Conservation (phyloP, 2,888 invertebrate species). For the Monoplex corrugatus region DNA sequence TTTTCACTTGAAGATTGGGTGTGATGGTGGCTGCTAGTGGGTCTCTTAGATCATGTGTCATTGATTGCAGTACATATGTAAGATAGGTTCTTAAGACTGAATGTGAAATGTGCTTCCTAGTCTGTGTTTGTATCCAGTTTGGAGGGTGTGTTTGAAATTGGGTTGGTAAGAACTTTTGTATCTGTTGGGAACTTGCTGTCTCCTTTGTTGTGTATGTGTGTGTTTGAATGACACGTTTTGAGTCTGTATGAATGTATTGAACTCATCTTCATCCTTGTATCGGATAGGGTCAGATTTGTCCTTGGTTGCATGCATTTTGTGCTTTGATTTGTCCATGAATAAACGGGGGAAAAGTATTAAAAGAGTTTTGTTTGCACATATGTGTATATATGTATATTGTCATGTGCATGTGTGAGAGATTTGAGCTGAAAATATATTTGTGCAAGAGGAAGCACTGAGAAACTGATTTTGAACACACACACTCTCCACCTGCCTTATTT, state of each 20-base stretch:
- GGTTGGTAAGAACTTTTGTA: background rate
- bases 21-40: constrained; percentile 42
- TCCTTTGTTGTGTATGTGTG: constrained; percentile 26
- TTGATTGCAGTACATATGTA: constrained; percentile 41
- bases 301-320: constrained; percentile 41
- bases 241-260: background rate
- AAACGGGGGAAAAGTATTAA: constrained; percentile 19
- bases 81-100: constrained; percentile 35
- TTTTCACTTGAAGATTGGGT: constrained; percentile 35
- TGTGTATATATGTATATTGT: no score
- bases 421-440: no score
- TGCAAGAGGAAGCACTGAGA: no score
- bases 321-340: constrained; percentile 32
- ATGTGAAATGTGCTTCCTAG: constrained; percentile 1
- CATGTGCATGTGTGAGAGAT: no score
- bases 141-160: background rate
- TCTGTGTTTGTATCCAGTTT: background rate
- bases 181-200: background rate
- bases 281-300: constrained; percentile 32
- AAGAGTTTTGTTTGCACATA: no score
- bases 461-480: no score
- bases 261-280: constrained; percentile 24
- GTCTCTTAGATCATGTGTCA: constrained; percentile 41
- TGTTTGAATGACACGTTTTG: background rate
- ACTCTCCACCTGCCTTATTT: no score